Evolutionary conservation across 2,888 invertebrate species (phyloP).

Genomic region (Meloe dianella): DNA sequence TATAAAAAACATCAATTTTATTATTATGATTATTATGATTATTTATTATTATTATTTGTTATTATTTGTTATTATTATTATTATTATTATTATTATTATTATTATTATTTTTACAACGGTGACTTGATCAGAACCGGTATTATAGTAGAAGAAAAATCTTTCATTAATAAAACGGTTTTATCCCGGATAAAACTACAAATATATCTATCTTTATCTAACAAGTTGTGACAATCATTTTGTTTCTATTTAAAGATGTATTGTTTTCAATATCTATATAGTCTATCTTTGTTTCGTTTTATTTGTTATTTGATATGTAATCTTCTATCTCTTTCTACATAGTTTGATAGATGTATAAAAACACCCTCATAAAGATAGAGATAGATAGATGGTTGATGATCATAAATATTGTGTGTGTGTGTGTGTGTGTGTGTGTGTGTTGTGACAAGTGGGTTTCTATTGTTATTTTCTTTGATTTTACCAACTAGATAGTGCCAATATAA

Average conservation of each 20-base stretch:
- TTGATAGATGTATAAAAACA: too few species aligned
- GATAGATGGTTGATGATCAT: neutral
- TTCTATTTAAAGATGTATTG: neutral
- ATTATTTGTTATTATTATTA: neutral
- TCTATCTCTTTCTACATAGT: neutral
- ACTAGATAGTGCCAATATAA: constrained; percentile 53
- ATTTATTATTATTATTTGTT: neutral
- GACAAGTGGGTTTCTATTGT: constrained; percentile 54
- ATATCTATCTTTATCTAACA: neutral
- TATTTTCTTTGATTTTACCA: constrained; percentile 45
- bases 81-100: neutral
- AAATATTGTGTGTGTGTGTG: neutral
- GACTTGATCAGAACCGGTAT: constrained; percentile 5
- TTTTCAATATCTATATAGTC: neutral
- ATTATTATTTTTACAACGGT: neutral
- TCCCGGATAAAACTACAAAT: neutral
- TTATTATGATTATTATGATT: neutral
- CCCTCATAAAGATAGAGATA: neutral
- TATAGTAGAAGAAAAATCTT: neutral
- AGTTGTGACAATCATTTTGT: neutral
- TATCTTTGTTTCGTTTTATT: neutral
- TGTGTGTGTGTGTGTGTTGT: constrained; percentile 33
- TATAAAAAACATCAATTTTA: neutral
- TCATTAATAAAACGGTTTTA: neutral
- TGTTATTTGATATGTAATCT: neutral